A percentile compares a stretch with the other conserved stretches of the same genome.
Evolutionary conservation across 2,113 vertebrate species (phyloP).

Genomic region (Lycaon pictus): DNA sequence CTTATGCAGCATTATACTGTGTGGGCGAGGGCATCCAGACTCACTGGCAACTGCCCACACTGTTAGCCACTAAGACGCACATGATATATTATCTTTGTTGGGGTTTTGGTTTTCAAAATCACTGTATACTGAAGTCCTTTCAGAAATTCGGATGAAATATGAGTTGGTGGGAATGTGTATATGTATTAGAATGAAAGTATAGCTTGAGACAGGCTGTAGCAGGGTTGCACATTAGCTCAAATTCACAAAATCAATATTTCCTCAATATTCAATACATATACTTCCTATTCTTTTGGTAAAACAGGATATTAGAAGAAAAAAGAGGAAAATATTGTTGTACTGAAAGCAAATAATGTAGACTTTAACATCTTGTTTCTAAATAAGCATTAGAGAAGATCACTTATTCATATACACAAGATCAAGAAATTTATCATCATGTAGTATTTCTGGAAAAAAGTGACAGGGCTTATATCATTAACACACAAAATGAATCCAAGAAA

Average conservation of each 20-base stretch:
- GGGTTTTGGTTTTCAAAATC: slow-evolving; percentile 32
- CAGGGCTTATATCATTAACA: background rate
- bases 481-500: background rate
- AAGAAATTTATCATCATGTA: background rate
- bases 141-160: background rate
- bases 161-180: background rate
- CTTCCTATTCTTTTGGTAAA: background rate
- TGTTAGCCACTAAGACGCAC: background rate
- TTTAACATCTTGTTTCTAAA: background rate
- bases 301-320: background rate
- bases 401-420: background rate
- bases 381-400: background rate
- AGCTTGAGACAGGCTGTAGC: background rate
- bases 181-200: background rate
- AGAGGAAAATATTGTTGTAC: background rate
- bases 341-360: background rate
- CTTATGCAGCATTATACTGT: background rate
- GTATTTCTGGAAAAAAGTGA: background rate
- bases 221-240: background rate
- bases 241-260: background rate
- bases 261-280: background rate
- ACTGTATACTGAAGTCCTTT: background rate
- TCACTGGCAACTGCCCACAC: background rate
- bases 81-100: background rate
- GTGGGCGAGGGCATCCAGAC: background rate